Base-by-base conservation (phyloP, 2,888 invertebrate species). In the Sphinx pinastri region DNA sequence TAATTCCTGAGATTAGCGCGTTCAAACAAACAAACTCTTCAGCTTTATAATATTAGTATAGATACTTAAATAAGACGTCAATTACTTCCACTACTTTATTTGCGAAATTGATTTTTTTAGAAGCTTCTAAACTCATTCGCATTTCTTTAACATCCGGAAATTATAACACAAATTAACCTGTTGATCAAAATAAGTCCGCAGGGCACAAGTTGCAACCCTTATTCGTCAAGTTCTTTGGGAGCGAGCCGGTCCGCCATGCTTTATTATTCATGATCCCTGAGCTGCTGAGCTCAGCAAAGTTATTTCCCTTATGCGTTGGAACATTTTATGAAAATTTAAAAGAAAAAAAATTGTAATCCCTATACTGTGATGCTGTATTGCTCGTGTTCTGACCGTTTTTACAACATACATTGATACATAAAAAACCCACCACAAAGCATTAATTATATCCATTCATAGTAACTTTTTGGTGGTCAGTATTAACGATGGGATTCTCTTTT, bases 201-300 rank as follows among this genome's bases (percentile, higher is more conserved):
- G 16, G 16, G 54, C 19, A 16, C 54, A 7, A 55, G 51, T 51
- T 10, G 10, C 51, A 51, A 51, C 19, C 19, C 55, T 55, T 19
- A 19, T 55, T 55, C 55, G 55, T 19, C 19, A 19, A 55, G 55
- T 54, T n/a, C n/a, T 16, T 16, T 54, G 54, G 54, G 31, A 59
- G 14, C 59, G 59, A 47, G 60, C 54, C 16, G 45, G 45, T 16
- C 12, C 16, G 47, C 60, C 16, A 5, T 47, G 45, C 60, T 45
- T 60, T 47, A 60, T 60, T 47, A 19, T 47, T 60, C n/a, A 47
- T 59, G 38, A 45, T 16, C 45, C 10, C 60, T 60, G 55, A 55
- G 55, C 19, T 55, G 19, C 55, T 11, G 19, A 55, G 19, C 55
- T 11, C 19, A 55, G 54, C 10, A 55, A 55, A 55, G 19, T 55